Percentiles rank a stretch among this genome's conserved stretches.
Conservation (phyloP, 2,888 invertebrate species). For the Ophonus ardosiacus region DNA sequence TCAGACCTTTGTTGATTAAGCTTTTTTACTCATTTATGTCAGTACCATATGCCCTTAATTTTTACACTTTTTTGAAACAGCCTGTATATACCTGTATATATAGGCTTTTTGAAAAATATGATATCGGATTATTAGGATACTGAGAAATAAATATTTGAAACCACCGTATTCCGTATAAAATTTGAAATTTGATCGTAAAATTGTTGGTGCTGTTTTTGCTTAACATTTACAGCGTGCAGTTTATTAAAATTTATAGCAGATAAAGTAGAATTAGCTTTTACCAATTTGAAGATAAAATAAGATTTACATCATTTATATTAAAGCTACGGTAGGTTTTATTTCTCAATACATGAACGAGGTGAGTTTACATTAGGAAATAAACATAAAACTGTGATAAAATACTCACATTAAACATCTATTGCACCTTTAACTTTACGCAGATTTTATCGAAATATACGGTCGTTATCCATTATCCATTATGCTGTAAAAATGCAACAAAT, state of each 20-base stretch:
- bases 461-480: background rate
- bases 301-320: slow-evolving; percentile 38
- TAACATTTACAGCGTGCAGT: slow-evolving; percentile 16
- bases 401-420: background rate
- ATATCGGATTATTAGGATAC: too few species aligned
- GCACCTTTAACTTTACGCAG: background rate
- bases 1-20: too few species aligned
- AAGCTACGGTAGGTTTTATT: slow-evolving; percentile 31
- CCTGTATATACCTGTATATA: too few species aligned
- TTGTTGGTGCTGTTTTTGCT: background rate
- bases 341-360: slow-evolving; percentile 11
- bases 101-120: too few species aligned
- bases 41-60: too few species aligned
- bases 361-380: slow-evolving; percentile 9
- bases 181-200: slow-evolving; percentile 24
- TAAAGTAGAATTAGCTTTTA: slow-evolving; percentile 36
- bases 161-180: background rate
- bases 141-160: too few species aligned
- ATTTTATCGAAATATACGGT: background rate
- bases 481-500: background rate
- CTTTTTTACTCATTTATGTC: too few species aligned
- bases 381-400: slow-evolving; percentile 26
- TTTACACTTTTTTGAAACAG: too few species aligned
- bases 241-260: slow-evolving; percentile 39
- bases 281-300: slow-evolving; percentile 38